Evolutionary conservation across 2,888 invertebrate genomes (phyloP), one percentile per base, ranked within the genome.

Genomic region (Phaedon cochleariae): DNA sequence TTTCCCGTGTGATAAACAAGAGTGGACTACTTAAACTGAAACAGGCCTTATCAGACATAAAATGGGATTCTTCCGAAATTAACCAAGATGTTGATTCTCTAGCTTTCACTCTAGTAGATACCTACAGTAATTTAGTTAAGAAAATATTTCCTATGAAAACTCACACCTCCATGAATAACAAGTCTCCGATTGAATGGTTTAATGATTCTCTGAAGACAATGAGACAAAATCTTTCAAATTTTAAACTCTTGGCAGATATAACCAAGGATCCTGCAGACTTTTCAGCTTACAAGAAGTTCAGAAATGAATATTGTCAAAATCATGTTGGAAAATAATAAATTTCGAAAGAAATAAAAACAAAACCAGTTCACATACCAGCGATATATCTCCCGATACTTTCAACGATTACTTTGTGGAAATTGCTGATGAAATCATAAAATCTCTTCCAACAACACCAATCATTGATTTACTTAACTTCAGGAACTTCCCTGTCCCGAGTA

Each of bases 151-250:
- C 26, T 3, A 26, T 3, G 26, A 26, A 26, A 26, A 26, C 26
- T 26, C 26, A 26, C 26, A 26, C 26, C 26, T 26, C 26, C 26
- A 26, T 26, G 26, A 26, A 5, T 3, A 26, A 26, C 7, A 26
- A 26, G 7, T 26, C 26, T 60, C 60, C 51, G 31, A 53, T 21
- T 31, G 17, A 22, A 26, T 34, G 60, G 41, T 41, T 15, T 41
- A 41, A 41, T 41, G 41, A 41, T 15, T 15, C 41, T 17, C 41
- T 41, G n/a, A 41, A 41, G 41, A 41, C n/a, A 15, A 41, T 41
- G 41, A 41, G 41, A 41, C 26, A 41, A 17, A 15, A 12, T 41
- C 41, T 15, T 41, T 41, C 41, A 41, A 17, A 26, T 26, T 26
- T 26, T 26, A 26, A 26, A 26, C 26, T 26, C 41, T 15, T 41